These are phyloP conservation scores for Ennomos quercinarius DNA, from an alignment of 2,888 invertebrate genomes.

Conservation along the genomic window DNA sequence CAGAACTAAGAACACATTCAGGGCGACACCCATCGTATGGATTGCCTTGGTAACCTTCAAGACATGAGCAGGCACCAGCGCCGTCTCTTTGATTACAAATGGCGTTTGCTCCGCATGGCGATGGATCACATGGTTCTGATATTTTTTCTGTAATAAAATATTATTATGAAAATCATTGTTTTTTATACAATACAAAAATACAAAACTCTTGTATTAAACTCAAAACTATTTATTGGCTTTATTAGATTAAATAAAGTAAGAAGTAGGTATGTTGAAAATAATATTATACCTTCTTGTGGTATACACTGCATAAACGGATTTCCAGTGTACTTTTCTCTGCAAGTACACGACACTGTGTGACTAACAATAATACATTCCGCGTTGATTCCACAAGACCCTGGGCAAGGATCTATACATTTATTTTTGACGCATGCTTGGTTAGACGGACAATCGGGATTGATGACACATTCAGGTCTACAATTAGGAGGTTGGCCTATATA, in stretches of 20 bases:
- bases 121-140: constrained; percentile 92
- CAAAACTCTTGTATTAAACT: background rate
- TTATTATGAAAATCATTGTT: background rate
- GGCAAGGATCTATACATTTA: constrained; percentile 93
- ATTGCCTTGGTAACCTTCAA: constrained; percentile 93
- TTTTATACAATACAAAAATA: background rate
- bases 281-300: constrained; percentile 77
- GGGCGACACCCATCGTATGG: constrained; percentile 95
- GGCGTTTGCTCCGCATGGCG: constrained; percentile 95
- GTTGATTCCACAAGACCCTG: constrained; percentile 92
- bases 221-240: no score
- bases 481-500: constrained; percentile 93
- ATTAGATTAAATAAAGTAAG: no score
- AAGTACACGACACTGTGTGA: constrained; percentile 93
- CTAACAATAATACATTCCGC: constrained; percentile 92
- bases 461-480: constrained; percentile 93
- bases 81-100: constrained; percentile 91
- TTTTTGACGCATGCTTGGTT: constrained; percentile 92
- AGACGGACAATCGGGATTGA: constrained; percentile 92
- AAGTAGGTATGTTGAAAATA: constrained; percentile 7
- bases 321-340: constrained; percentile 90
- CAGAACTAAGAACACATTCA: constrained; percentile 94
- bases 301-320: constrained; percentile 93
- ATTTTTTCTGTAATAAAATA: constrained; percentile 79
- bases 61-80: constrained; percentile 92